phyloP scores from a whole-genome alignment of 2,797 vertebrate species.

The Petrocephalus sullivani region DNA sequence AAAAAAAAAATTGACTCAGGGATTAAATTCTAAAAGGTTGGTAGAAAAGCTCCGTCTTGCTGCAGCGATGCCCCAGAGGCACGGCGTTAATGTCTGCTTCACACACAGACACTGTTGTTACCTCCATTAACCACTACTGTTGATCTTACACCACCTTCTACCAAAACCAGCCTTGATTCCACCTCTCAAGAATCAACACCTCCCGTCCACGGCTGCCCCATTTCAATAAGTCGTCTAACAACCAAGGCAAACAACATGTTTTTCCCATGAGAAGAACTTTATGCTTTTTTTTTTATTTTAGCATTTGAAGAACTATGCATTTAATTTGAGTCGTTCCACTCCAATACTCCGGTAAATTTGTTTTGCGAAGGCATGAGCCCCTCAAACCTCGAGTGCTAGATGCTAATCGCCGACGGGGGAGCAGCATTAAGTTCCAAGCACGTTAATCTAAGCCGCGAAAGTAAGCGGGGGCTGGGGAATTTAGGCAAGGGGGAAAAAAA shows the following conservation, averaged over 20 bases:
- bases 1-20: slow-evolving; percentile 63
- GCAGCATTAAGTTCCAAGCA: neutral
- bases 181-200: neutral
- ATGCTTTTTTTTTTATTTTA: neutral
- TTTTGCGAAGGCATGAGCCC: neutral
- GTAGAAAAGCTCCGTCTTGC: neutral
- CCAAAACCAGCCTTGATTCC: neutral
- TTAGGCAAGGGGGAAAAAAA: slow-evolving; percentile 18
- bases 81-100: neutral
- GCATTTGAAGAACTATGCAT: neutral
- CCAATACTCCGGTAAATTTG: neutral
- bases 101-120: neutral
- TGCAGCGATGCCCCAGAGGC: neutral
- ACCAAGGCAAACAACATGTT: neutral
- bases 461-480: slow-evolving; percentile 19
- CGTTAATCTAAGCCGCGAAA: neutral
- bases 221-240: neutral
- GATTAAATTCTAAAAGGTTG: slow-evolving; percentile 58
- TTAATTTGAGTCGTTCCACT: neutral
- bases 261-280: neutral
- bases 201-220: neutral
- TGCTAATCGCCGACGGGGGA: neutral
- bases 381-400: neutral
- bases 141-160: neutral
- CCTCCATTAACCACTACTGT: neutral